Evolutionary conservation across 2,797 vertebrate genomes (phyloP).

Genomic region (Loris lydekkerianus): DNA sequence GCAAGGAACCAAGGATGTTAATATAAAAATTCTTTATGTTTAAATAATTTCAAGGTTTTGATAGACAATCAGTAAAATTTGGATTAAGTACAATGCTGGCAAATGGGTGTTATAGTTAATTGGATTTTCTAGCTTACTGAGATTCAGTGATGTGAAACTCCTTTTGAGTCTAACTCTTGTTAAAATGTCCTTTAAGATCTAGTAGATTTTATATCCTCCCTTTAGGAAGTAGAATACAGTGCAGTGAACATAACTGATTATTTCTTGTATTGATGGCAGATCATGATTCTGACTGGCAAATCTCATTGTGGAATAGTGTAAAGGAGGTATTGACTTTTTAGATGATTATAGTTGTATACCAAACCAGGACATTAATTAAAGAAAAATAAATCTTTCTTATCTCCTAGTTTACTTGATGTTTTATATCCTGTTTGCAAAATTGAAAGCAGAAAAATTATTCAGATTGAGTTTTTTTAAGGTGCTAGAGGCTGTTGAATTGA

Average conservation of each 20-base stretch:
- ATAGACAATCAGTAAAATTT: conserved; percentile 72
- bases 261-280: conserved; percentile 55
- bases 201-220: conserved; percentile 36
- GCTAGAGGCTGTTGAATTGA: background rate
- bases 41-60: conserved; percentile 75
- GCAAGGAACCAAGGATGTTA: conserved; percentile 74
- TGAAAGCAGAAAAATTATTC: background rate
- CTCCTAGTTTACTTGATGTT: conserved; percentile 8
- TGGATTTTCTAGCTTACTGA: conserved; percentile 75
- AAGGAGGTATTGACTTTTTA: conserved; percentile 54
- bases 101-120: conserved; percentile 61
- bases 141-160: conserved; percentile 70
- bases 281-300: conserved; percentile 4
- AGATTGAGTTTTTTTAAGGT: conserved; percentile 29
- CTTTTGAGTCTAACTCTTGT: conserved; percentile 64
- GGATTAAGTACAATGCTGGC: conserved; percentile 57
- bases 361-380: background rate
- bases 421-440: conserved; percentile 29
- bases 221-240: conserved; percentile 34
- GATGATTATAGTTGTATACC: background rate
- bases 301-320: conserved; percentile 34
- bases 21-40: conserved; percentile 73
- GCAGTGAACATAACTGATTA: conserved; percentile 14
- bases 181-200: conserved; percentile 51
- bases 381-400: background rate